phyloP scores from a whole-genome alignment of 2,888 invertebrate genomes.

The Scrobipalpa costella region DNA sequence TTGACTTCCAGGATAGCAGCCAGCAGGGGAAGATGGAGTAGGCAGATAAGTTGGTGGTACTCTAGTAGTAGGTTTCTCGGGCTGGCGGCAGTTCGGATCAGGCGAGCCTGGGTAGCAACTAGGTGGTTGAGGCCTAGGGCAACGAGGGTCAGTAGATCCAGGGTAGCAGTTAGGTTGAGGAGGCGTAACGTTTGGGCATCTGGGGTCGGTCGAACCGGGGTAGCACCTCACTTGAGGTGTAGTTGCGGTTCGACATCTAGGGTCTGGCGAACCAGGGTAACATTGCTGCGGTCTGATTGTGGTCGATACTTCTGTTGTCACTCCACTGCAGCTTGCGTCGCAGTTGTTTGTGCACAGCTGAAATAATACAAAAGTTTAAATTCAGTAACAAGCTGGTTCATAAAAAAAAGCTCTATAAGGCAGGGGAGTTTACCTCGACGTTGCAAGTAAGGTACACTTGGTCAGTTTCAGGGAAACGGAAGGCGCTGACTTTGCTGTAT shows the following conservation, averaged over 20 bases:
- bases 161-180: too few species aligned
- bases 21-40: constrained; percentile 33
- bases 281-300: constrained; percentile 55
- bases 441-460: constrained; percentile 88
- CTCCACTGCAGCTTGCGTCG: constrained; percentile 60
- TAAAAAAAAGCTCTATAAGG: background rate
- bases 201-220: constrained; percentile 56
- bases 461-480: constrained; percentile 87
- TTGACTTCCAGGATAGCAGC: constrained; percentile 39
- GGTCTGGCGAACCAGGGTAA: constrained; percentile 49
- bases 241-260: constrained; percentile 46
- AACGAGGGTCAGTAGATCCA: too few species aligned
- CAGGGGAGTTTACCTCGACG: constrained; percentile 81
- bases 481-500: constrained; percentile 85
- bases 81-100: constrained; percentile 51
- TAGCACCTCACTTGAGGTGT: constrained; percentile 44
- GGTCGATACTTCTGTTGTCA: constrained; percentile 58
- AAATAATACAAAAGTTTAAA: constrained; percentile 32
- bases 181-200: too few species aligned
- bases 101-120: constrained; percentile 42
- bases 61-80: constrained; percentile 37
- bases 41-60: constrained; percentile 41
- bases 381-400: background rate
- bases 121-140: constrained; percentile 45
- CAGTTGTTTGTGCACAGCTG: constrained; percentile 71